Percentiles rank a stretch among this genome's conserved stretches.
Conservation (phyloP, 2,888 invertebrate species). For the Hecatera dysodea region DNA sequence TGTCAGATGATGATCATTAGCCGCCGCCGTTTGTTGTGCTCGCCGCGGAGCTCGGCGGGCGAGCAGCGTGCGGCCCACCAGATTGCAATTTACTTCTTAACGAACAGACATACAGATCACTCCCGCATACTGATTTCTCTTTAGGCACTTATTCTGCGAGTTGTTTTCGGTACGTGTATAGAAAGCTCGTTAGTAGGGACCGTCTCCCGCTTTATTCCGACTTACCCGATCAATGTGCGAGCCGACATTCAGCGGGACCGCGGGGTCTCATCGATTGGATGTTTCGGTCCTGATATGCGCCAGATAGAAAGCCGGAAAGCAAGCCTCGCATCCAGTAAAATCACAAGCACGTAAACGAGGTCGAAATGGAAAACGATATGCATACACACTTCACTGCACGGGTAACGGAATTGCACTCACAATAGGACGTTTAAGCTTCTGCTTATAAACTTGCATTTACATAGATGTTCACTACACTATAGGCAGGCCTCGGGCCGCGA, state of each 20-base stretch:
- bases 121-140: constrained; percentile 67
- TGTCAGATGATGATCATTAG: constrained; percentile 70
- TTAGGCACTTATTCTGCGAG: constrained; percentile 48
- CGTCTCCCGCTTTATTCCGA: constrained; percentile 60
- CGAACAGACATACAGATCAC: constrained; percentile 64
- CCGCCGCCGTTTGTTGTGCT: constrained; percentile 65
- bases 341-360: constrained; percentile 81
- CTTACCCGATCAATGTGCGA: constrained; percentile 88
- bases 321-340: constrained; percentile 76
- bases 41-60: constrained; percentile 31
- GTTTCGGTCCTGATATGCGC: constrained; percentile 72
- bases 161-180: constrained; percentile 59
- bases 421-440: constrained; percentile 49
- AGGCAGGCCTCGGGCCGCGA: constrained; percentile 68
- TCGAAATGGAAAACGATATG: constrained; percentile 80
- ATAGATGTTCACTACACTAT: constrained; percentile 62
- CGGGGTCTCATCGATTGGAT: constrained; percentile 81
- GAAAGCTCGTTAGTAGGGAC: constrained; percentile 47
- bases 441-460: constrained; percentile 46
- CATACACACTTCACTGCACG: constrained; percentile 78
- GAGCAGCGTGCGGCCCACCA: constrained; percentile 61
- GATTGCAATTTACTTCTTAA: constrained; percentile 52
- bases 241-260: constrained; percentile 80
- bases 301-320: constrained; percentile 80
- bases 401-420: constrained; percentile 63